A percentile compares a stretch with the other conserved stretches of the same genome.
Evolutionary conservation across 1,140 invertebrate species (phyloP).

Genomic region (Tetramorium alpestre): DNA sequence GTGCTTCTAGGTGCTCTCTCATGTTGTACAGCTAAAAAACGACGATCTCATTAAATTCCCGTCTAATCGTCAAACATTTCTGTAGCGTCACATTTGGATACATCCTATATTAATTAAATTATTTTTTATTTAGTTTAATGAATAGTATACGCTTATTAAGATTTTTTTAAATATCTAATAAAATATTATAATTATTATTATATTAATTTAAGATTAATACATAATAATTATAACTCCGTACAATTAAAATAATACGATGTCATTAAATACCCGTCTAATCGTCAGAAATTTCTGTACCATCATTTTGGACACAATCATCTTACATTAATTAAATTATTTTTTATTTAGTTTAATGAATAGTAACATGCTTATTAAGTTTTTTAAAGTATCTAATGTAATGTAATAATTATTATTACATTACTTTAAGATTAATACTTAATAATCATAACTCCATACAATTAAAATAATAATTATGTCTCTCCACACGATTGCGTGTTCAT

Average conservation of each 20-base stretch:
- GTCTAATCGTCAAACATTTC: background rate
- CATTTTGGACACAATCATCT: background rate
- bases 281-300: background rate
- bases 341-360: background rate
- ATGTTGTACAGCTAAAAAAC: slow-evolving; percentile 93
- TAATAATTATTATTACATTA: background rate
- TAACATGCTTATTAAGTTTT: background rate
- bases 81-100: background rate
- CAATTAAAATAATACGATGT: background rate
- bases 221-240: background rate
- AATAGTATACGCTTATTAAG: background rate
- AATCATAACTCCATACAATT: background rate
- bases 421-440: background rate
- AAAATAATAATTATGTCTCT: background rate
- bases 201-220: background rate
- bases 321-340: background rate
- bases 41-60: background rate
- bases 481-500: background rate
- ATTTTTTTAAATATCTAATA: no score
- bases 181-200: background rate
- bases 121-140: background rate
- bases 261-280: background rate
- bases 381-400: background rate
- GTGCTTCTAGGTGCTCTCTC: slow-evolving; percentile 92
- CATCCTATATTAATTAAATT: background rate